phyloP scores from a whole-genome alignment of 2,113 vertebrate genomes.

The Lutjanus erythropterus region DNA sequence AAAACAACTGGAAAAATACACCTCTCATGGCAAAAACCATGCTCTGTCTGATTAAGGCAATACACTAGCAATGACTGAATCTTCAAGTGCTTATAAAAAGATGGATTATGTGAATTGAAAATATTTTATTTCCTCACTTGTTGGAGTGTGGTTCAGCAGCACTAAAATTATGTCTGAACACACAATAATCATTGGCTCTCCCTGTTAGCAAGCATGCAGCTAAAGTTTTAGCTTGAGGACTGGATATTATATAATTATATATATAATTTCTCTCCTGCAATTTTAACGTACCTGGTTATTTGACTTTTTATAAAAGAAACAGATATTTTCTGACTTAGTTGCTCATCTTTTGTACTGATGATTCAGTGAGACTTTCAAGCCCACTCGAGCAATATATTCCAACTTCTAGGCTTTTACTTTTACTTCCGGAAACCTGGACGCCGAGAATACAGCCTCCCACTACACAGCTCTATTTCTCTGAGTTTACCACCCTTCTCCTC shows the following conservation, averaged over 20 bases:
- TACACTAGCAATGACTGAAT: too few relatives aligned
- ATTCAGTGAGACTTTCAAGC: constrained; percentile 11
- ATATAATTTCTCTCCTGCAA: neutral
- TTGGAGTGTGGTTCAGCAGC: too few relatives aligned
- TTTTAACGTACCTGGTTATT: neutral
- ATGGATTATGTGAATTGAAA: too few relatives aligned
- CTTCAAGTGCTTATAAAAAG: too few relatives aligned
- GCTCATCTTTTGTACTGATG: neutral
- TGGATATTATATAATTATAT: too few relatives aligned
- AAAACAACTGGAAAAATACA: too few relatives aligned
- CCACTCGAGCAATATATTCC: neutral
- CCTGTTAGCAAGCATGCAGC: neutral
- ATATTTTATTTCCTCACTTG: too few relatives aligned
- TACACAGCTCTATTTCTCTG: constrained; percentile 14
- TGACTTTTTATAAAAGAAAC: neutral
- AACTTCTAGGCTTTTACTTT: neutral
- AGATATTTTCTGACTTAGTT: neutral
- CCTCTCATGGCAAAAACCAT: too few relatives aligned
- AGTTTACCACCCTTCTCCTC: constrained; percentile 14
- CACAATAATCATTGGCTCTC: too few relatives aligned
- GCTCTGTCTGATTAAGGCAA: too few relatives aligned
- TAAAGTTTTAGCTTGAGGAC: too few relatives aligned
- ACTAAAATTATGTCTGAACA: too few relatives aligned
- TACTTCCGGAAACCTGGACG: neutral
- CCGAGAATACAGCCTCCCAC: constrained; percentile 36